Evolutionary conservation across 2,888 invertebrate genomes (phyloP).

Genomic region (Noctua comes): DNA sequence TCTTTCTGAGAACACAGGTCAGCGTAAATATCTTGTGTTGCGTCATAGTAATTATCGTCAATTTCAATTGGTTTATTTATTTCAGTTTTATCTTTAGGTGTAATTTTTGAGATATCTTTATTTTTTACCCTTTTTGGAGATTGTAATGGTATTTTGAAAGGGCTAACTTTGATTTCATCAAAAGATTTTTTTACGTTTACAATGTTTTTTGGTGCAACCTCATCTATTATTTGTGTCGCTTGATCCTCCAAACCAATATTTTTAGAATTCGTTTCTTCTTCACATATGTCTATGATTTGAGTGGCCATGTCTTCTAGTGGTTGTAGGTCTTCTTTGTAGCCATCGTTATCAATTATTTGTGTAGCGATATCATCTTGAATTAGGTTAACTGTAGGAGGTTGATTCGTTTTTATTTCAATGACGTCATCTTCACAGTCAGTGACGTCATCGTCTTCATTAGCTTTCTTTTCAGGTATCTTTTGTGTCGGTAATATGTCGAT

Average conservation of each 20-base stretch:
- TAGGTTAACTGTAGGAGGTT: conserved; percentile 38
- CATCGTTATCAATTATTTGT: conserved; percentile 67
- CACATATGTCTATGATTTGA: conserved; percentile 71
- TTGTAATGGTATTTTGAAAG: conserved; percentile 81
- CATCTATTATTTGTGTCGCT: conserved; percentile 76
- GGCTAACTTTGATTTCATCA: conserved; percentile 70
- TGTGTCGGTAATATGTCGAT: conserved; percentile 67
- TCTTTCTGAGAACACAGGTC: conserved; percentile 82
- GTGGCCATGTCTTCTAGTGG: conserved; percentile 76
- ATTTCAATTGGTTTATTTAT: conserved; percentile 47
- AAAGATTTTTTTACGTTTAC: conserved; percentile 41
- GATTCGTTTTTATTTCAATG: conserved; percentile 59
- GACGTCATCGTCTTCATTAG: conserved; percentile 70
- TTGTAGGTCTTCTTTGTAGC: conserved; percentile 39
- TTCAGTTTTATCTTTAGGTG: conserved; percentile 56
- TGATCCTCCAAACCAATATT: conserved; percentile 72
- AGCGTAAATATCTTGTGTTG: conserved; percentile 82
- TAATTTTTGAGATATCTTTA: conserved; percentile 70
- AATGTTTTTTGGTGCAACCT: conserved; percentile 57
- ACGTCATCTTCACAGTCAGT: conserved; percentile 78
- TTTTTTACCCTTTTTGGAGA: conserved; percentile 77
- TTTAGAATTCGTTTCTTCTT: conserved; percentile 33
- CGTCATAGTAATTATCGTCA: conserved; percentile 79
- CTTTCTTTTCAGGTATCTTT: conserved; percentile 58
- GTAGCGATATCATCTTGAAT: conserved; percentile 69